A percentile compares a stretch with the other conserved stretches of the same genome.
phyloP scores from a whole-genome alignment of 2,888 invertebrate species.

The Diaphora mendica region DNA sequence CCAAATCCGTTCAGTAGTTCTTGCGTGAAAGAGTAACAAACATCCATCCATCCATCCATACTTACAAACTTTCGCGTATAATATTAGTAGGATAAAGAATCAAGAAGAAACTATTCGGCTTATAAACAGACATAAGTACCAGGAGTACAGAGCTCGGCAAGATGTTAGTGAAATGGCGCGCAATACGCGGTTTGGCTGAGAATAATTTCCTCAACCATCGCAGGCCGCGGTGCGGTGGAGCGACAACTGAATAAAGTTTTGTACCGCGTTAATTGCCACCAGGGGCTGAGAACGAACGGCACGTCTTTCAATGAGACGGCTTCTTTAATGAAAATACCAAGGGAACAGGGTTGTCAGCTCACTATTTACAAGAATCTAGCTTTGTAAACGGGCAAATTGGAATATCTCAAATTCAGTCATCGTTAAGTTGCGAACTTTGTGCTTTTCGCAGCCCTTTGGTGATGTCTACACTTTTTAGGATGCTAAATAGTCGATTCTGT shows the following conservation, averaged over 20 bases:
- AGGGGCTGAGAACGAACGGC: constrained; percentile 68
- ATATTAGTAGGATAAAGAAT: not conserved
- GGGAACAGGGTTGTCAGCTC: constrained; percentile 63
- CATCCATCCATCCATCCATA: too few species aligned
- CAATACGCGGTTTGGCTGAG: constrained; percentile 62
- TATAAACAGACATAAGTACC: constrained; percentile 26
- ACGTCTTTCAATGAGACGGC: constrained; percentile 82
- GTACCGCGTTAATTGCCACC: constrained; percentile 78
- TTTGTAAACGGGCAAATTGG: constrained; percentile 47
- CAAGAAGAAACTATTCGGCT: not conserved
- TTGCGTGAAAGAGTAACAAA: too few species aligned
- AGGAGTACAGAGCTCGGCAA: constrained; percentile 41
- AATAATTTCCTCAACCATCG: constrained; percentile 65
- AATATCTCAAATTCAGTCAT: constrained; percentile 39
- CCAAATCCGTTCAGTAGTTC: too few species aligned
- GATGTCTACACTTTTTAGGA: constrained; percentile 23
- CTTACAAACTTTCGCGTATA: too few species aligned
- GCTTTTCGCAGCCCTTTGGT: constrained; percentile 24
- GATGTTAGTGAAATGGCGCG: constrained; percentile 65
- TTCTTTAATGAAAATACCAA: constrained; percentile 83
- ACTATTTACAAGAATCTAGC: constrained; percentile 49
- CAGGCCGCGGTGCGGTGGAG: constrained; percentile 52
- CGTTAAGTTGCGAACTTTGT: constrained; percentile 24
- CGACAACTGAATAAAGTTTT: constrained; percentile 80
- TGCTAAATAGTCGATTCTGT: not conserved